Percentiles rank a stretch among this genome's conserved stretches.
Conservation (phyloP, 2,888 invertebrate species). For the Taenaris catops region DNA sequence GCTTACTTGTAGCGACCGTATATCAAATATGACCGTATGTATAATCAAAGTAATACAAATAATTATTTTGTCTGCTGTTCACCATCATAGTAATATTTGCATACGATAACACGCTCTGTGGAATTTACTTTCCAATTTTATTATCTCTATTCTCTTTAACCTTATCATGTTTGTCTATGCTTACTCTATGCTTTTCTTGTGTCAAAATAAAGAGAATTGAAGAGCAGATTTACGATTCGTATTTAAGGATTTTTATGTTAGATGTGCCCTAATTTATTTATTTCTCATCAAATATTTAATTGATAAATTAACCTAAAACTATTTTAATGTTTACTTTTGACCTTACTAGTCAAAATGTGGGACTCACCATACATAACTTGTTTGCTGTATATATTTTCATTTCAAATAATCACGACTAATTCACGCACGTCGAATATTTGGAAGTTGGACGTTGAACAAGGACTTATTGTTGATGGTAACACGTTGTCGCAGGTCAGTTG, state of each 20-base stretch:
- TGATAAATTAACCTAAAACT: too few relatives aligned
- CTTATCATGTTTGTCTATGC: neutral
- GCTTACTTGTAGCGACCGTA: too few relatives aligned
- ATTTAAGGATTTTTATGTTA: slow-evolving; percentile 40
- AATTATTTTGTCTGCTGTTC: too few relatives aligned
- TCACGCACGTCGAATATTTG: slow-evolving; percentile 91
- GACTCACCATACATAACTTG: slow-evolving; percentile 80
- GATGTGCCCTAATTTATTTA: slow-evolving; percentile 37
- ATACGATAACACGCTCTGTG: too few relatives aligned
- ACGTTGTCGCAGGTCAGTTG: slow-evolving; percentile 74
- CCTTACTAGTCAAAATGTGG: slow-evolving; percentile 65
- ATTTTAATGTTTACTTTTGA: slow-evolving; percentile 51
- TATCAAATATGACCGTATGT: too few relatives aligned
- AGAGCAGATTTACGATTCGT: slow-evolving; percentile 44
- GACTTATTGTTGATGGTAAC: slow-evolving; percentile 85
- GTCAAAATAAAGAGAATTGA: slow-evolving; percentile 41
- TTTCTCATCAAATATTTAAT: too few relatives aligned
- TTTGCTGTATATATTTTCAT: slow-evolving; percentile 85
- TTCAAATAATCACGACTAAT: slow-evolving; percentile 86
- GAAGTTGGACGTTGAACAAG: slow-evolving; percentile 88
- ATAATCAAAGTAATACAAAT: too few relatives aligned
- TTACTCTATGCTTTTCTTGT: slow-evolving; percentile 7
- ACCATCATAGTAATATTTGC: too few relatives aligned
- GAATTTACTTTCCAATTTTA: too few relatives aligned
- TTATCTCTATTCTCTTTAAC: neutral